phyloP scores from a whole-genome alignment of 2,888 invertebrate genomes.

The Chydorus sphaericus region DNA sequence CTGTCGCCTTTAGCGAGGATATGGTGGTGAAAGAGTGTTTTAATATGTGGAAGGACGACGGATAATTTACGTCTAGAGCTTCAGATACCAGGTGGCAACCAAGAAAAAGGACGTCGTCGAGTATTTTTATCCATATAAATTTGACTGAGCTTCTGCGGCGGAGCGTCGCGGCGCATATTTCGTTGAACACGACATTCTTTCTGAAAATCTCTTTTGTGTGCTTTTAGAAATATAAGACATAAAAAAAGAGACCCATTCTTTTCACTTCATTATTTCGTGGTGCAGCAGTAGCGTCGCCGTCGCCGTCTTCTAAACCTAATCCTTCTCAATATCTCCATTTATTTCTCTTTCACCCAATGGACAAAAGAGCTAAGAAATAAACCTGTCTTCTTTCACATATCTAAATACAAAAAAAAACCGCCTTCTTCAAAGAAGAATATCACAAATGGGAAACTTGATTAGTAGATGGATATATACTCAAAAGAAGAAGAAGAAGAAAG shows the following conservation, averaged over 20 bases:
- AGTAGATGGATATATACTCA: not conserved
- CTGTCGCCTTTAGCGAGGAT: no score
- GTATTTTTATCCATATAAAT: no score
- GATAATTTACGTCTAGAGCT: no score
- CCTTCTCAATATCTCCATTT: conserved; percentile 7
- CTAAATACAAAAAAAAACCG: not conserved
- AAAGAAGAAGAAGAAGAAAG: not conserved
- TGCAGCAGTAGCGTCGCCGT: not conserved
- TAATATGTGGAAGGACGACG: no score
- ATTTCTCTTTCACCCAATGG: not conserved
- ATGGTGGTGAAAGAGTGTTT: no score
- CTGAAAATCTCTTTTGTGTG: no score
- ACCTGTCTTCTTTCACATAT: conserved; percentile 1
- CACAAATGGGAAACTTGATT: not conserved
- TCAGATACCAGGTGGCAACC: no score
- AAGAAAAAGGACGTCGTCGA: no score
- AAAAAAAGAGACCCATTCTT: conserved; percentile 2
- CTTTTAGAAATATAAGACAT: not conserved
- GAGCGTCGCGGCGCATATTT: not conserved
- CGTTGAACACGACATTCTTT: not conserved
- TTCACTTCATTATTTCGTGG: not conserved
- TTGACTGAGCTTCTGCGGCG: no score
- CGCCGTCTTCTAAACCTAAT: not conserved
- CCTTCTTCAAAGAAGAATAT: not conserved
- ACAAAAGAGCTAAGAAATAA: not conserved